A percentile compares a stretch with the other conserved stretches of the same genome.
phyloP scores from a whole-genome alignment of 1,140 invertebrate genomes.

The Saccostrea cuccullata region DNA sequence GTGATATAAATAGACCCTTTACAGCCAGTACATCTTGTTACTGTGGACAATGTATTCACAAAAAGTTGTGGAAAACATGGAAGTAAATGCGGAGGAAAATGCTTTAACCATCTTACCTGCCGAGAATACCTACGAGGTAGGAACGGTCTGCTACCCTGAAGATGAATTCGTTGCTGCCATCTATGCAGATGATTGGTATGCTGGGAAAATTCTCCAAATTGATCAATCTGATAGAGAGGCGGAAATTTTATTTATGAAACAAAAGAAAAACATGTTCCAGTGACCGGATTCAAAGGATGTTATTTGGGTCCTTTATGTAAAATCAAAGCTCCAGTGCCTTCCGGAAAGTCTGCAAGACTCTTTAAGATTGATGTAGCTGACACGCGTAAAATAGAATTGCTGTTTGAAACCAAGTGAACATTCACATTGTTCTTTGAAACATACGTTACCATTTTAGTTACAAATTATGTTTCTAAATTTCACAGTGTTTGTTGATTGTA shows the following conservation, averaged over 20 bases:
- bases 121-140: neutral
- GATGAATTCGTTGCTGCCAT: neutral
- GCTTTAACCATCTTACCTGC: neutral
- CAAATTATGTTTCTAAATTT: no score
- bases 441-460: neutral
- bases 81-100: no score
- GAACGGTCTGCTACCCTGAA: neutral
- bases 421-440: neutral
- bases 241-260: neutral
- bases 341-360: neutral
- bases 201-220: conserved; percentile 42
- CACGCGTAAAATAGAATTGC: neutral
- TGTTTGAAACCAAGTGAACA: neutral
- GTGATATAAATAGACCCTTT: conserved; percentile 3
- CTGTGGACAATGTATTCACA: conserved; percentile 38
- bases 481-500: no score
- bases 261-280: neutral
- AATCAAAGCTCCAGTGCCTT: neutral
- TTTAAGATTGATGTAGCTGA: neutral
- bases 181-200: conserved; percentile 50
- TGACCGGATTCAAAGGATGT: neutral
- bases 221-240: conserved; percentile 43
- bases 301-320: neutral
- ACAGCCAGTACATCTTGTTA: conserved; percentile 47
- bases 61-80: neutral